Evolutionary conservation across 1,140 invertebrate species (phyloP), one percentile per base, ranked within the genome.

Genomic region (Babylonia areolata): DNA sequence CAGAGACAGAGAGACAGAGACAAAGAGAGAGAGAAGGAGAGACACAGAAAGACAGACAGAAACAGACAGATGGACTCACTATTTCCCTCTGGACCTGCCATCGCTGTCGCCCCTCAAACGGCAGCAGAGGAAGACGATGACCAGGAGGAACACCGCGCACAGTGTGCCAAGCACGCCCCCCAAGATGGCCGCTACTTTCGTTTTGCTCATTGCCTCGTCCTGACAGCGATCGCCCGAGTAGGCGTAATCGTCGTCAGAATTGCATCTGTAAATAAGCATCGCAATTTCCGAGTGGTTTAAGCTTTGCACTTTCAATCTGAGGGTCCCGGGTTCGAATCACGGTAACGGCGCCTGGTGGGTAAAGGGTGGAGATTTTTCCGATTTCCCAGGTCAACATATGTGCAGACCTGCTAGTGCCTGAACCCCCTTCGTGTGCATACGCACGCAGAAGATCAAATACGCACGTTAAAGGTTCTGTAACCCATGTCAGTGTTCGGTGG

Each of bases 91-190:
- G 20, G 81, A 69, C 1, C 5, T 2, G 28, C 37, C 51, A 5
- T 51, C 39, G 54, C 58, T 64, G 31, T 58, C n/a, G 31, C 33
- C n/a, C 37, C 51, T 51, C n/a, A 51, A 51, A 17, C 46, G 46
- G 58, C 81, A 82, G 81, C 37, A 82, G 46, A 82, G 33, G 35
- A 35, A 11, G 81, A 82, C 17, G 81, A 82, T 82, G 35, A 82
- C 39, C 58, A 82, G 20, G 35, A 82, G 31, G 81, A 82, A 82
- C 33, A 82, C 17, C 28, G 33, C 54, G 37, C 81, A 82, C 0
- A 69, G 6, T 12, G 81, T 51, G 28, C 81, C 81, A 9, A 82
- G 81, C 51, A 82, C 81, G 23, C 81, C 81, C 6, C 54, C 81
- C 58, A 82, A 46, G n/a, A 81, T 58, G 46, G 80, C 80, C 20